Base-by-base conservation (phyloP, 2,797 vertebrate genomes). In the Gymnodraco acuticeps region DNA sequence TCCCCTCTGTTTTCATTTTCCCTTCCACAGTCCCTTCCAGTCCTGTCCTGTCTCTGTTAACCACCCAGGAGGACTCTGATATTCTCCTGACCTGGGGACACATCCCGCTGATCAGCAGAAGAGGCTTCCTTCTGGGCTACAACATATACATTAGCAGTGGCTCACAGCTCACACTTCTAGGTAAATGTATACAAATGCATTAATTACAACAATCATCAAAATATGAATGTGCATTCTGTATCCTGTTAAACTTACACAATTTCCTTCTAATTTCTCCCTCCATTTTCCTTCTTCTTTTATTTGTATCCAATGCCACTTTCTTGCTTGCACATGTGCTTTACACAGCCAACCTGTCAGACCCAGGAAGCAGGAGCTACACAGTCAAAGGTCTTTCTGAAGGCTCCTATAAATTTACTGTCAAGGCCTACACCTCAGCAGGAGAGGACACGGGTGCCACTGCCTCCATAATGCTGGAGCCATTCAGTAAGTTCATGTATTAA, bases 91-190 rank as follows among this genome's bases (percentile, higher is more conserved):
- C 76, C 50, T 96, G 95, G 95, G 81, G 51, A 15, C 82, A 87
- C 19, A 89, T 93, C 52, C 84, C 90, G 0, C 10, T 88, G 66
- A 75, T 67, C 60, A 51, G 77, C 27, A 90, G 77, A 77, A 87
- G 91, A 87, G 95, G 95, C 10, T 95, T 90, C 71, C 66, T 96
- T 16, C 84, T 84, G 5, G 95, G 95, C 61, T 95, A 95, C 84
- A 92, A 83, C 2, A 31, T 96, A 78, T 95, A 96, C 81, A 76
- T 88, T 51, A 89, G 65, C 5, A 87, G 82, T 42, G 82, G 82
- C 72, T 86, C 88, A 3, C 63, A 90, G 33, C 82, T 92, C 50
- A 72, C 46, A 31, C 90, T 89, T 27, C 46, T 95, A 41, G 94
- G 95, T 96, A 90, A 52, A 62, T 76, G 4, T 68, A 45, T 23